Evolutionary conservation across 2,113 vertebrate genomes (phyloP).

Genomic region (Myotis brandtii): DNA sequence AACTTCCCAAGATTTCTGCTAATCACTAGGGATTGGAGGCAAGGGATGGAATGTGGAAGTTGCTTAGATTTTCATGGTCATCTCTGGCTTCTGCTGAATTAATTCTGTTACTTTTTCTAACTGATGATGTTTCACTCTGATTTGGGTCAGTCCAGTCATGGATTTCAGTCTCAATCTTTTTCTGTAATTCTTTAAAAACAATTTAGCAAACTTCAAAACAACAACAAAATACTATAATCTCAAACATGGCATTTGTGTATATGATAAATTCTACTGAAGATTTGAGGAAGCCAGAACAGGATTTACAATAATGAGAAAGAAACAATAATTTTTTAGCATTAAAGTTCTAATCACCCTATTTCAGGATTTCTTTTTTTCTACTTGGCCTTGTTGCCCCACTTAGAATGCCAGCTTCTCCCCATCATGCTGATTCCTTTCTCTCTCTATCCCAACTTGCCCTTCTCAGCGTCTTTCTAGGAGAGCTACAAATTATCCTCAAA

Average conservation of each 20-base stretch:
- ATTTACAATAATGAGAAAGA: not conserved
- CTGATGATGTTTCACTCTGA: not conserved
- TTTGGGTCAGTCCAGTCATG: not conserved
- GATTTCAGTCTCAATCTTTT: not conserved
- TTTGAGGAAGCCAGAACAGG: not conserved
- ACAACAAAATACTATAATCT: not conserved
- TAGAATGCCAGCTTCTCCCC: not conserved
- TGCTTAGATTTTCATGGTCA: not conserved
- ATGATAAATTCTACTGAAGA: not conserved
- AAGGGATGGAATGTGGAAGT: not conserved
- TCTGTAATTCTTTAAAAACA: slow-evolving; percentile 2
- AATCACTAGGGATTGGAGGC: not conserved
- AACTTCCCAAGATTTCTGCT: not conserved
- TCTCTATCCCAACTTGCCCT: not conserved
- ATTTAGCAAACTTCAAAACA: slow-evolving; percentile 1
- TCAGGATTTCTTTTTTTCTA: not conserved
- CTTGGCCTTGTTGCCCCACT: not conserved
- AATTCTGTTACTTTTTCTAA: not conserved
- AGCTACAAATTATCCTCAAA: slow-evolving; percentile 20
- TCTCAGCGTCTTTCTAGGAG: not conserved
- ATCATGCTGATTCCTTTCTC: not conserved
- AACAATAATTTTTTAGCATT: slow-evolving; percentile 3
- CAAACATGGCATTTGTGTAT: not conserved
- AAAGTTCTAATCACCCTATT: not conserved
- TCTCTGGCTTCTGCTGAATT: not conserved